Base-by-base conservation (phyloP, 2,113 vertebrate species). In the Pogona vitticeps region DNA sequence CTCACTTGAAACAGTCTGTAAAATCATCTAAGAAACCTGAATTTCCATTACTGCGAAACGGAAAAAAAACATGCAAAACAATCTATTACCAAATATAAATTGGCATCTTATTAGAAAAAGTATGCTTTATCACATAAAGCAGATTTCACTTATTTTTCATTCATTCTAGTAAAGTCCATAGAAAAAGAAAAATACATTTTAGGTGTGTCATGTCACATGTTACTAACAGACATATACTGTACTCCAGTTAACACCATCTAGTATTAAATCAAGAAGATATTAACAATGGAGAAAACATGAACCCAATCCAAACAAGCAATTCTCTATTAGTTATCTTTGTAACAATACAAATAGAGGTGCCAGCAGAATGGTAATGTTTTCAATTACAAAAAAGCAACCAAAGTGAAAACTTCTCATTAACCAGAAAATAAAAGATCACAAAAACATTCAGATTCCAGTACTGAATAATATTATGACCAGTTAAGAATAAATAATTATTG, bases 11-110 rank as follows among this genome's bases (percentile, higher is more conserved):
- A 52, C 84, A 76, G 40, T 63, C 70, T 73, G 15, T 36, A 75
- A 81, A 81, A 81, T 36, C n/a, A 63, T 81, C 3, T 31, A 52
- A 75, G 78, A 81, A 86, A 81, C 26, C 70, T 76, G 58, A 26
- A 78, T 38, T 33, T 52, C 21, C 3, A 67, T 70, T 4, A n/a
- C 13, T 77, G 8, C 38, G 23, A 56, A 85, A 58, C 13, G 4
- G 58, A 85, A 52, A 13, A 6, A 33, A 85, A 77, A 70, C 40
- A 63, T 73, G 59, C 28, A 36, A 36, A 26, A 40, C 14, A 67
- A 63, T 13, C 31, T 67, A 63, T 61, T 72, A 70, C 56, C 9
- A n/a, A 36, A 72, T 21, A 42, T 73, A 80, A 80, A 33, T 28
- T 86, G 58, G 13, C 33, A 6, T 76, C 40, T 56, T 52, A 75